A percentile compares a stretch with the other conserved stretches of the same genome.
Conservation (phyloP, 2,888 invertebrate species). For the Aricia artaxerxes region DNA sequence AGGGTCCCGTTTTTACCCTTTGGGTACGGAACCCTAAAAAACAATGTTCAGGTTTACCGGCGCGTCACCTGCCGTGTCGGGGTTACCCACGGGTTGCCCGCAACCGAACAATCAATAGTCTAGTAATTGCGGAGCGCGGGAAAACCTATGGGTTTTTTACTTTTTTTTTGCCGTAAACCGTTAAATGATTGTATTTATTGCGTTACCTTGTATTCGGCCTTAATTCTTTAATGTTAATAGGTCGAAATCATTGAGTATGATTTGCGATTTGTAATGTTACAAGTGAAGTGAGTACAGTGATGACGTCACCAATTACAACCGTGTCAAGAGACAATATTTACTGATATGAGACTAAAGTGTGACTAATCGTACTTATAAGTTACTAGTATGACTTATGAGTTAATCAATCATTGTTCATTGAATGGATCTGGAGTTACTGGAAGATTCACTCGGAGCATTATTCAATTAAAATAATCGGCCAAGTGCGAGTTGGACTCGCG, state of each 20-base stretch:
- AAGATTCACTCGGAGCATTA: not conserved
- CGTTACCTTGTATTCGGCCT: not conserved
- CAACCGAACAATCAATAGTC: not conserved
- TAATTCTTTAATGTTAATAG: slow-evolving; percentile 3
- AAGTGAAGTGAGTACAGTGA: not conserved
- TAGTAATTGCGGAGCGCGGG: not conserved
- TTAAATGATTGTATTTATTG: not conserved
- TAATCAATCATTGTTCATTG: not conserved
- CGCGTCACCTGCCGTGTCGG: not conserved
- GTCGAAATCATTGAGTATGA: not conserved
- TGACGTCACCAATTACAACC: not conserved
- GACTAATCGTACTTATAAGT: not conserved
- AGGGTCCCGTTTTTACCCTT: no score
- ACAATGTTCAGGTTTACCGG: not conserved
- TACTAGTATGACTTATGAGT: not conserved
- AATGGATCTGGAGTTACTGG: not conserved
- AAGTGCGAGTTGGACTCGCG: no score
- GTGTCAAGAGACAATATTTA: not conserved
- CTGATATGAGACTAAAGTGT: not conserved
- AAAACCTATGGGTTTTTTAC: not conserved
- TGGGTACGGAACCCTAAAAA: not conserved
- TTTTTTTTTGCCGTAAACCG: not conserved
- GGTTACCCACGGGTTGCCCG: not conserved
- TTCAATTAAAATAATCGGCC: no score
- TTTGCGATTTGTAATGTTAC: not conserved